A percentile compares a stretch with the other conserved stretches of the same genome.
These are phyloP conservation scores for Idris sp. DNA, from an alignment of 1,140 invertebrate species.

Conservation along the genomic window DNA sequence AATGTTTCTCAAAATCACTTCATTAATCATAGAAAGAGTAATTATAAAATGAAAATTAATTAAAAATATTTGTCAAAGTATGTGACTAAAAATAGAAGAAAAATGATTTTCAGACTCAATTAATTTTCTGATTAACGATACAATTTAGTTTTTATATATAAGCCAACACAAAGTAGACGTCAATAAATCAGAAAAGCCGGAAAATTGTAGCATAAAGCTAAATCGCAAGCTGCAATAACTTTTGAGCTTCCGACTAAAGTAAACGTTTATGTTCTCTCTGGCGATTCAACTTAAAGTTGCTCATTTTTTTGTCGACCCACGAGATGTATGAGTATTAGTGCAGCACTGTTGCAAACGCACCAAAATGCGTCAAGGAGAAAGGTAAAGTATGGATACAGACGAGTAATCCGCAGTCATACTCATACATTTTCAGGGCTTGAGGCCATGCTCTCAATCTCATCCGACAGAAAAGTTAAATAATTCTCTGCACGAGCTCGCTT, in stretches of 20 bases:
- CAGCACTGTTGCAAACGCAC: conserved; percentile 20
- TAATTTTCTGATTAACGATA: too few relatives aligned
- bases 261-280: conserved; percentile 14
- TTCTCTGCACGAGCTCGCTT: neutral
- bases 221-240: neutral
- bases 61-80: too few relatives aligned
- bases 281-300: conserved; percentile 1
- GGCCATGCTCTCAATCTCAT: conserved; percentile 40
- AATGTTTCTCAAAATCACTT: too few relatives aligned
- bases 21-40: too few relatives aligned
- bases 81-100: too few relatives aligned
- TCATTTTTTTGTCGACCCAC: neutral
- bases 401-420: conserved; percentile 13
- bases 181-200: conserved; percentile 6
- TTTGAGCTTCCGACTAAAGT: neutral
- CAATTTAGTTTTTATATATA: too few relatives aligned
- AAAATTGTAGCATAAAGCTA: neutral
- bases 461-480: conserved; percentile 15
- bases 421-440: conserved; percentile 21
- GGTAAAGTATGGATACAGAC: conserved; percentile 23
- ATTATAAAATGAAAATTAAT: too few relatives aligned
- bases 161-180: too few relatives aligned
- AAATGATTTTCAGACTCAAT: too few relatives aligned
- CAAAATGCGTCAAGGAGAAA: conserved; percentile 33
- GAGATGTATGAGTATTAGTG: conserved; percentile 26